Evolutionary conservation across 2,888 invertebrate genomes (phyloP).

Genomic region (Agelastica alni): DNA sequence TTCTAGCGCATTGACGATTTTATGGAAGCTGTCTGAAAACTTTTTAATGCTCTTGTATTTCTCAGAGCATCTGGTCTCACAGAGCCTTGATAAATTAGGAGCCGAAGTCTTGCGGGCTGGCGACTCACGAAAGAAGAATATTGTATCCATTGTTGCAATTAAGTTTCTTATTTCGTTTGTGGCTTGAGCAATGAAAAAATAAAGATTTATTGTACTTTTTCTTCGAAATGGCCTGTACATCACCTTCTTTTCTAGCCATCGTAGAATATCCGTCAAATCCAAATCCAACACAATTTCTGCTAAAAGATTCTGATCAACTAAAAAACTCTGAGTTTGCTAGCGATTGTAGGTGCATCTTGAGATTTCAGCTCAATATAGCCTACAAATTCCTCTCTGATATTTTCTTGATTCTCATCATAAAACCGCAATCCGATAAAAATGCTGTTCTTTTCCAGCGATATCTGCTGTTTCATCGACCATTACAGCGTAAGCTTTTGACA

Average conservation of each 20-base stretch:
- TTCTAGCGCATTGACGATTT: too few relatives aligned
- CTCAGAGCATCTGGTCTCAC: background rate
- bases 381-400: slow-evolving; percentile 27
- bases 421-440: slow-evolving; percentile 39
- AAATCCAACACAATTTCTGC: too few relatives aligned
- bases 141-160: background rate
- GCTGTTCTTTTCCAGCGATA: too few relatives aligned
- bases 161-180: background rate
- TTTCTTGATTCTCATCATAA: too few relatives aligned
- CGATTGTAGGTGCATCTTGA: slow-evolving; percentile 16
- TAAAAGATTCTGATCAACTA: too few relatives aligned
- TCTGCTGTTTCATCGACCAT: slow-evolving; percentile 45
- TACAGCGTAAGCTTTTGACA: slow-evolving; percentile 28
- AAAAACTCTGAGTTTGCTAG: too few relatives aligned
- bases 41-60: background rate
- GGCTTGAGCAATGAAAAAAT: too few relatives aligned
- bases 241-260: too few relatives aligned
- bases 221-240: too few relatives aligned
- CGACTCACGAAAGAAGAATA: background rate
- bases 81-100: background rate
- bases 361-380: slow-evolving; percentile 23
- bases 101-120: background rate
- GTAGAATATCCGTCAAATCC: too few relatives aligned
- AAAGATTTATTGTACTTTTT: too few relatives aligned
- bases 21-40: background rate